Evolutionary conservation across 2,797 vertebrate genomes (phyloP).

Genomic region (Sebastolobus alascanus): DNA sequence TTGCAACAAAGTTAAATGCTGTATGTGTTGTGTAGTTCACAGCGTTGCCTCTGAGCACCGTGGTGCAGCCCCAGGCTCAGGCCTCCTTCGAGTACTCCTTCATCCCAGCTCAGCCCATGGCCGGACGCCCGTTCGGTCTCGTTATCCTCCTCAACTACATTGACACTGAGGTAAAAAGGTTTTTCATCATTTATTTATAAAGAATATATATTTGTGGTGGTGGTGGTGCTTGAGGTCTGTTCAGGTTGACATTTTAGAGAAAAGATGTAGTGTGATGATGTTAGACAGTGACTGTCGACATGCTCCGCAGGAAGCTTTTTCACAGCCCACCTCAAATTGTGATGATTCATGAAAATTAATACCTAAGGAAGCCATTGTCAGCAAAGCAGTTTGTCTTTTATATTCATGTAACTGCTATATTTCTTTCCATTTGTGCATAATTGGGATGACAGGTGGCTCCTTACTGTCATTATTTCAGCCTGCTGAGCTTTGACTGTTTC

Average conservation of each 20-base stretch:
- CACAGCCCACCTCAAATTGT: not conserved
- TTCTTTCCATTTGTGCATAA: not conserved
- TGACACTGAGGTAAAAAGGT: conserved; percentile 76
- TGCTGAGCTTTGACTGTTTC: conserved; percentile 17
- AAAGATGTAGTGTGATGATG: not conserved
- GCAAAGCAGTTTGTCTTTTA: not conserved
- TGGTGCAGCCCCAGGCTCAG: conserved; percentile 82
- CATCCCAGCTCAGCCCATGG: conserved; percentile 86
- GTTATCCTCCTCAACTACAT: conserved; percentile 86
- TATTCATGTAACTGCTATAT: not conserved
- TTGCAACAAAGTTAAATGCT: not conserved
- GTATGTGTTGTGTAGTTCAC: conserved; percentile 80
- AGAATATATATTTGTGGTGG: not conserved
- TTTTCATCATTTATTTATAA: not conserved
- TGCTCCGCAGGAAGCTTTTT: conserved; percentile 3
- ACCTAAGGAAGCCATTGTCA: conserved; percentile 2
- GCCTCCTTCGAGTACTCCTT: conserved; percentile 88
- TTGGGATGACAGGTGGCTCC: not conserved
- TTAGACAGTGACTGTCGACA: not conserved
- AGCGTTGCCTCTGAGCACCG: conserved; percentile 81
- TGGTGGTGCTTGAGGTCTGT: not conserved
- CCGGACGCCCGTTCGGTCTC: conserved; percentile 84
- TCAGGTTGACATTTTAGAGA: not conserved
- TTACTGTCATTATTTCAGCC: conserved; percentile 13
- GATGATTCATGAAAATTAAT: conserved; percentile 31